Evolutionary conservation across 2,797 vertebrate species (phyloP), one percentile per base, ranked within the genome.

Genomic region (Darevskia mixta): DNA sequence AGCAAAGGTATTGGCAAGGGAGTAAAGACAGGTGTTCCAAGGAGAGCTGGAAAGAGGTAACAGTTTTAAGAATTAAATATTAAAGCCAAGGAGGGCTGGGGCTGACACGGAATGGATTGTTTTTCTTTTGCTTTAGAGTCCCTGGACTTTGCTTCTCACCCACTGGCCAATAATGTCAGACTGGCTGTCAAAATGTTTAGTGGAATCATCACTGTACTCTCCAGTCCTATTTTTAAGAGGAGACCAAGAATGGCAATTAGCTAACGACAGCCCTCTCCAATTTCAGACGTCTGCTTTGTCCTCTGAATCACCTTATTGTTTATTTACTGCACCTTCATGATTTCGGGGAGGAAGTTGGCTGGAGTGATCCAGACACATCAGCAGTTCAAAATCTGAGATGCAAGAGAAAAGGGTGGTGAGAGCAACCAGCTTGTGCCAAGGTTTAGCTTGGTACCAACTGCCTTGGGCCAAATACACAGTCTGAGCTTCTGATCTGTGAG

Each of bases 41-140:
- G 82, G 93, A 94, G 91, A 90, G 90, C 91, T 94, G 90, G 89
- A 92, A 93, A 85, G 92, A 85, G 93, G 90, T 90, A 80, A 89
- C 93, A 84, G 87, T 89, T 94, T 93, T 90, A 93, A 71, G 87
- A 90, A 96, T 95, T 93, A 95, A 96, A 94, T 94, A 95, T 94
- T 95, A 87, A 95, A 83, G 89, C 0, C 29, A 38, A 69, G 75
- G 86, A 91, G 87, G 87, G 79, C 87, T 88, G 89, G 61, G 0
- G 3, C 91, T 90, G 85, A 87, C 79, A 85, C 67, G 20, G 61
- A 85, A 79, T 32, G 71, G 88, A 86, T 91, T 84, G 88, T 85
- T 94, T 75, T 94, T 85, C 86, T 85, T 89, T 85, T 61, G 73
- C 90, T 91, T 27, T 86, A 87, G 89, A 92, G 86, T 69, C 73